Conservation (phyloP, 30 jellyfish, hydroid and myxozoan species). For the Cassiopea andromeda region DNA sequence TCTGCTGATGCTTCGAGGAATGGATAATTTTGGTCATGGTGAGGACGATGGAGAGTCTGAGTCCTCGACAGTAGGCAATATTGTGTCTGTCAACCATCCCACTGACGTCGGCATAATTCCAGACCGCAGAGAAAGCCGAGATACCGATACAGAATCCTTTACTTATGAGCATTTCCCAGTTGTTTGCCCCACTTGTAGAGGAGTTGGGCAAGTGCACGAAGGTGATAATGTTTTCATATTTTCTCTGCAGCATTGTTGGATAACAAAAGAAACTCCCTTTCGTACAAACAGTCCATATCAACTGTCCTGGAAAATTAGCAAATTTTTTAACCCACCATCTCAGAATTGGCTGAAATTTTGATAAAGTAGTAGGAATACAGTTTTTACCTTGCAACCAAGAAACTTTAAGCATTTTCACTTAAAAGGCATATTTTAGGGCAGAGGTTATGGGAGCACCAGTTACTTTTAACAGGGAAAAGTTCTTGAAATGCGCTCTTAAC, state of each 20-base stretch:
- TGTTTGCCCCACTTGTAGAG: conserved; percentile 97
- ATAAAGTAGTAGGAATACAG: no score
- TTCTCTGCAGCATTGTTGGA: background rate
- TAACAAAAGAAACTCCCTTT: background rate
- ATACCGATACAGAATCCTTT: conserved; percentile 47
- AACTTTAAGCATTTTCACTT: background rate
- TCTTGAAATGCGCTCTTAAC: no score
- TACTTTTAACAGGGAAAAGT: no score
- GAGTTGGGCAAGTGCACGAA: conserved; percentile 69
- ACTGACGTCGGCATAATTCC: background rate
- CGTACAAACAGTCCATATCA: background rate
- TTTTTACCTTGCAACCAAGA: background rate
- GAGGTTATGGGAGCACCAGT: no score
- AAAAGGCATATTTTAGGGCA: background rate
- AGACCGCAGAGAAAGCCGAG: conserved; percentile 12
- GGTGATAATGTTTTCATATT: conserved; percentile 33
- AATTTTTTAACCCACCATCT: no score
- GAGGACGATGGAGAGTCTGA: conserved; percentile 20
- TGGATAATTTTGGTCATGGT: conserved; percentile 17
- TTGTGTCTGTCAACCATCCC: conserved; percentile 34
- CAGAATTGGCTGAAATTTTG: background rate
- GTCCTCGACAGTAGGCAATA: background rate
- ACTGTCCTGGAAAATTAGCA: background rate
- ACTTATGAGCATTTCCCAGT: conserved; percentile 95
- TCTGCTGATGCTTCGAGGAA: conserved; percentile 53